Evolutionary conservation across 2,797 vertebrate species (phyloP), one percentile per base, ranked within the genome.

Genomic region (Gymnothorax reevesii): DNA sequence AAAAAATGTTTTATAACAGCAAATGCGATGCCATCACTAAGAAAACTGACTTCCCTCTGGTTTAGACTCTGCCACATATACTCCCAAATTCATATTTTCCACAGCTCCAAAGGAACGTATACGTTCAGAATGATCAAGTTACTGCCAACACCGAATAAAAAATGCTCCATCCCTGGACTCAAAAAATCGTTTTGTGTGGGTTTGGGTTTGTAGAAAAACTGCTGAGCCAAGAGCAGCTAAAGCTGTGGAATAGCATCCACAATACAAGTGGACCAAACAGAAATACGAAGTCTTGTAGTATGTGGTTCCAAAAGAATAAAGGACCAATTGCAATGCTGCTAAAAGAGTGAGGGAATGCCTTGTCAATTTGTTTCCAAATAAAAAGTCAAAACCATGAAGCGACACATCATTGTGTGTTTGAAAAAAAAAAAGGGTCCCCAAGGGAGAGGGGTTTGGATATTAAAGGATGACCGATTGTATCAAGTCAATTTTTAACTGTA

Each of bases 221-320:
- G 25, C 22, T 62, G 12, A 69, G 64, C 69, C n/a, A 71, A 71
- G 69, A 82, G 57, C 49, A 82, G 57, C 79, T 20, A 57, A 82
- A 57, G 79, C n/a, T 54, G 79, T 82, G 79, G 57, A 54, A 55
- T 20, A 82, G 54, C n/a, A 54, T 54, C 79, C 33, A 57, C 69
- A 27, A 27, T 71, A n/a, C 69, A 71, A 71, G 69, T 27, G 25
- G 25, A 12, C 7, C 62, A 20, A 20, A 66, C n/a, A n/a, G n/a
- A 71, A 71, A 33, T 33, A 33, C 9, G 27, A 71, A 12, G 66
- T 71, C 1, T 27, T 3, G 27, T 27, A 71, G 25, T 71, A 71
- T 27, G 33, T 71, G 69, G 69, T 13, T 27, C n/a, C 69, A 71
- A 10, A 71, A 25, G 69, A 2, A 59, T 59, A 15, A 59, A 59